Evolutionary conservation across 1,140 invertebrate species (phyloP).

Genomic region (Papilio polytes): DNA sequence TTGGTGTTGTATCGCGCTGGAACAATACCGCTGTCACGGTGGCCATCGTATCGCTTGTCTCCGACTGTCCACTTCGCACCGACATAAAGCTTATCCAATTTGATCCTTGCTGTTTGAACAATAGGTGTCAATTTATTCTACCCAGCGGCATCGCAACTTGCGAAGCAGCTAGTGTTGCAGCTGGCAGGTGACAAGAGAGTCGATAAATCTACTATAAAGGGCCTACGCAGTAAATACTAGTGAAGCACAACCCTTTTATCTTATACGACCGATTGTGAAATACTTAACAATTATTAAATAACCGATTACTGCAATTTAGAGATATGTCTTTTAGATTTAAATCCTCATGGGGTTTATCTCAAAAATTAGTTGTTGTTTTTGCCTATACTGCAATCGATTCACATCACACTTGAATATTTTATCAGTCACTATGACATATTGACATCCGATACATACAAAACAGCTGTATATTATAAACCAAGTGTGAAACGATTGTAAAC

Average conservation of each 20-base stretch:
- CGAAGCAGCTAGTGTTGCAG: slow-evolving; percentile 71
- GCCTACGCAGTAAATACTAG: slow-evolving; percentile 70
- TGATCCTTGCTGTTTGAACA: slow-evolving; percentile 46
- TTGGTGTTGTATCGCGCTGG: slow-evolving; percentile 68
- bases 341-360: not conserved
- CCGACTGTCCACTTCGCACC: slow-evolving; percentile 68
- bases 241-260: slow-evolving; percentile 68
- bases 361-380: not conserved
- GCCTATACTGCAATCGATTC: not conserved
- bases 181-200: slow-evolving; percentile 76
- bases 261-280: slow-evolving; percentile 58
- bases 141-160: slow-evolving; percentile 51
- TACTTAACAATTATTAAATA: slow-evolving; percentile 61
- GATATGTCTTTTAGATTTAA: not conserved
- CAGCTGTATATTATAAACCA: not conserved
- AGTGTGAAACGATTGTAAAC: slow-evolving; percentile 31
- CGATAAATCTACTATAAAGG: slow-evolving; percentile 72
- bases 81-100: slow-evolving; percentile 44
- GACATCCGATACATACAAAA: not conserved
- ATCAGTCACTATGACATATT: not conserved
- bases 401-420: not conserved
- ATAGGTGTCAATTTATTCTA: slow-evolving; percentile 53
- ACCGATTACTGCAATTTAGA: not conserved
- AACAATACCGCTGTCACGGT: slow-evolving; percentile 81
- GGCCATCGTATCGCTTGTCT: slow-evolving; percentile 74